Conservation (phyloP, 2,888 invertebrate species). For the Drosophila robusta region DNA sequence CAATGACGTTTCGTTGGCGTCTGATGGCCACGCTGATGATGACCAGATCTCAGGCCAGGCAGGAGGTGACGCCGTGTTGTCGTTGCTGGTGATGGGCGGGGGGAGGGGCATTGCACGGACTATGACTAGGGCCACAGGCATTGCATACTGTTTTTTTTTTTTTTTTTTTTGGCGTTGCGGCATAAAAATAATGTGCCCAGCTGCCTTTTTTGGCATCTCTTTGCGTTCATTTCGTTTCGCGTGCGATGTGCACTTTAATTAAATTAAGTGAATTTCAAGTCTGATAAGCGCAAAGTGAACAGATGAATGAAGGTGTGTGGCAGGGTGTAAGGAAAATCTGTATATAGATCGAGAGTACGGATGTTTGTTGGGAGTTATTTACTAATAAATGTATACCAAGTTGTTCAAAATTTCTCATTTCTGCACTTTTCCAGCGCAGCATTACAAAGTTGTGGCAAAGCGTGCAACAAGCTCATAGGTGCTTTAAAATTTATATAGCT, state of each 20-base stretch:
- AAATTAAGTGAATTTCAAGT: slow-evolving; percentile 73
- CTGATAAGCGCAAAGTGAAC: slow-evolving; percentile 61
- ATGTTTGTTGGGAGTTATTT: no score
- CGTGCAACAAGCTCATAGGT: no score
- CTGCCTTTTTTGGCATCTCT: slow-evolving; percentile 16
- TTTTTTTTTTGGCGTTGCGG: slow-evolving; percentile 21
- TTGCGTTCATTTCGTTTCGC: slow-evolving; percentile 24
- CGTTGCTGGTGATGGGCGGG: slow-evolving; percentile 16
- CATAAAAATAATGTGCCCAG: slow-evolving; percentile 57
- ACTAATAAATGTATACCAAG: no score
- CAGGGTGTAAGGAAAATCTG: slow-evolving; percentile 4
- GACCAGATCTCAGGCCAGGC: slow-evolving; percentile 36
- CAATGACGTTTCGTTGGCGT: slow-evolving; percentile 61
- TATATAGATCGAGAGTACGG: not conserved
- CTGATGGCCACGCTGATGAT: slow-evolving; percentile 54
- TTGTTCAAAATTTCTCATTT: no score
- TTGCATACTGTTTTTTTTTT: slow-evolving; percentile 36
- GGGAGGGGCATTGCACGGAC: slow-evolving; percentile 11
- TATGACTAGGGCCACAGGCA: slow-evolving; percentile 29
- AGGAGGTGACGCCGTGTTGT: slow-evolving; percentile 22
- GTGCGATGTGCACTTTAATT: slow-evolving; percentile 64
- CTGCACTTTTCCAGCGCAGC: no score
- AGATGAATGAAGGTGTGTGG: slow-evolving; percentile 19
- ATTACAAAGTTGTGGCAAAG: no score
- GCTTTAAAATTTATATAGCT: no score